Evolutionary conservation across 2,797 vertebrate genomes (phyloP).

Genomic region (Oryzias dopingdopingensis): DNA sequence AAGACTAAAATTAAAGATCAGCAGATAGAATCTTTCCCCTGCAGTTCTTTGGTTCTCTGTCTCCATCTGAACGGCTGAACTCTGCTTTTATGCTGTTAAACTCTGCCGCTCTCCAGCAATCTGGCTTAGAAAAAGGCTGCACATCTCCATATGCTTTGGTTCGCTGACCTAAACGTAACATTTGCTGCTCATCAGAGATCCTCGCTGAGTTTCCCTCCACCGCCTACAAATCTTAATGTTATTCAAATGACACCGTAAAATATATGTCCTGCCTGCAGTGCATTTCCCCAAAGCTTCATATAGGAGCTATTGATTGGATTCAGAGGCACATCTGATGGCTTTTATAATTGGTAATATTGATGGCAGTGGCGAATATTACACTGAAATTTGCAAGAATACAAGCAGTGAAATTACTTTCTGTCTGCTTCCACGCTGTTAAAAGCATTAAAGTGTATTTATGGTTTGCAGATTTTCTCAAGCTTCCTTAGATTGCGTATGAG

Average conservation of each 20-base stretch:
- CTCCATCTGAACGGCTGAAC: conserved; percentile 18
- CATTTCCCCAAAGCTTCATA: conserved; percentile 52
- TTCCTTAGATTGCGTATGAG: conserved; percentile 36
- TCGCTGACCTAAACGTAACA: conserved; percentile 1
- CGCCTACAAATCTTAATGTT: conserved; percentile 30
- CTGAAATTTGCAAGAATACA: conserved; percentile 48
- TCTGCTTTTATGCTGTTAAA: conserved; percentile 54
- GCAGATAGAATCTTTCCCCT: conserved; percentile 64
- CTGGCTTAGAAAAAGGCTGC: too few species aligned
- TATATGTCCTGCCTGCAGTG: conserved; percentile 33
- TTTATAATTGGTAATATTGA: conserved; percentile 61
- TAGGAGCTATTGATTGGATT: conserved; percentile 59
- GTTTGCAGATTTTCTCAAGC: conserved; percentile 42
- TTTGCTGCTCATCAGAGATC: background rate
- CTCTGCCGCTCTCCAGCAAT: conserved; percentile 3
- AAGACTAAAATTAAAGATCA: conserved; percentile 77
- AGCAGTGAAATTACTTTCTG: conserved; percentile 45
- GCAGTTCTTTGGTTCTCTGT: conserved; percentile 41
- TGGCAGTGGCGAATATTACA: conserved; percentile 39
- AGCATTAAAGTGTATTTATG: conserved; percentile 54
- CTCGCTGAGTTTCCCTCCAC: conserved; percentile 12
- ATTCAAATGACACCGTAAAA: conserved; percentile 41
- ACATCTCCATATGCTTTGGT: too few species aligned
- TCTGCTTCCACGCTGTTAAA: conserved; percentile 46
- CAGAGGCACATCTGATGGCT: conserved; percentile 44